A percentile compares a stretch with the other conserved stretches of the same genome.
These are phyloP conservation scores for Pogona vitticeps DNA, from an alignment of 2,113 vertebrate genomes.

Conservation along the genomic window DNA sequence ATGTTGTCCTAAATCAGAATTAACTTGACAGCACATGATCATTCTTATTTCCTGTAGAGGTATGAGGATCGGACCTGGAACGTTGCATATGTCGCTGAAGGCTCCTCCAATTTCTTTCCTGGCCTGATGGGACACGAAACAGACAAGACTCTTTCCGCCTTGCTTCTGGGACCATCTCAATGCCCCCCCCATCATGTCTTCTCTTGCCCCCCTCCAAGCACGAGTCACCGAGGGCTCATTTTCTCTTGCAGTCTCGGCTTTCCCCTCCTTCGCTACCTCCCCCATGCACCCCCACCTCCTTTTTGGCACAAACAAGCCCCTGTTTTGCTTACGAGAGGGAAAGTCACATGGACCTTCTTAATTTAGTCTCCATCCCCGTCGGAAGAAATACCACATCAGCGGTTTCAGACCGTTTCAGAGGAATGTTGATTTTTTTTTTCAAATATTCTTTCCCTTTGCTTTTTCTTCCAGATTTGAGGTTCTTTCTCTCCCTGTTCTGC, in stretches of 20 bases:
- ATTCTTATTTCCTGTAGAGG: background rate
- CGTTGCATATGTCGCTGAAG: too few relatives aligned
- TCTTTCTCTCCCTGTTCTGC: background rate
- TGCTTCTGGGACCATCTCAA: background rate
- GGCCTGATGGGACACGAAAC: too few relatives aligned
- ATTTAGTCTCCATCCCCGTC: constrained; percentile 71
- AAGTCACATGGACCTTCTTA: constrained; percentile 77
- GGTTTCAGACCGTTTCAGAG: constrained; percentile 65
- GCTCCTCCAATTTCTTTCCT: background rate
- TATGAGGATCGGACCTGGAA: background rate
- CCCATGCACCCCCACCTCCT: background rate
- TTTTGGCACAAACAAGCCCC: constrained; percentile 57
- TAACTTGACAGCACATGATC: too few relatives aligned
- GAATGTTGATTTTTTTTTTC: constrained; percentile 52
- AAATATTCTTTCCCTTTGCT: background rate
- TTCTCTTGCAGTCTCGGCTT: constrained; percentile 74
- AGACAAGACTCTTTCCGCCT: background rate
- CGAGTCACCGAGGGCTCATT: constrained; percentile 47
- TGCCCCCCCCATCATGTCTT: background rate
- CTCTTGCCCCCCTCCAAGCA: constrained; percentile 1
- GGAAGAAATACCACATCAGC: constrained; percentile 69
- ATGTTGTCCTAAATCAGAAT: too few relatives aligned
- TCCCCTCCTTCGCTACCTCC: constrained; percentile 60
- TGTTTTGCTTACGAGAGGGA: constrained; percentile 71
- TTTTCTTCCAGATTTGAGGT: background rate